phyloP scores from a whole-genome alignment of 2,888 invertebrate genomes.

The Chaitophorus viminalis region DNA sequence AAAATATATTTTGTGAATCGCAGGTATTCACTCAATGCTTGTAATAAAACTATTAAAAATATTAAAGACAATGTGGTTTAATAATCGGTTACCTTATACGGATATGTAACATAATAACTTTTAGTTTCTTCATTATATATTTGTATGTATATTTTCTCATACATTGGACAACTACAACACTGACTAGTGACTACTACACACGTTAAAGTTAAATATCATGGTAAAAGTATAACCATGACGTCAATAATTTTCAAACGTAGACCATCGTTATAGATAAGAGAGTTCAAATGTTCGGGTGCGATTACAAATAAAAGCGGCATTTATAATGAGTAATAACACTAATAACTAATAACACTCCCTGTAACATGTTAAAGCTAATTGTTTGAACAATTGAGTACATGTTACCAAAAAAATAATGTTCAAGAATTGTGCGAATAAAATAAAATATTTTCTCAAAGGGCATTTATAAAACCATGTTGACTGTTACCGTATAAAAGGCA shows the following conservation, averaged over 20 bases:
- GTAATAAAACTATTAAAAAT: too few relatives aligned
- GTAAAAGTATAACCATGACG: constrained; percentile 22
- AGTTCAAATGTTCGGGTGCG: constrained; percentile 44
- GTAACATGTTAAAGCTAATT: constrained; percentile 38
- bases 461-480: neutral
- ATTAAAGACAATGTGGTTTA: neutral
- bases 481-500: neutral
- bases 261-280: constrained; percentile 46
- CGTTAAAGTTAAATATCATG: neutral
- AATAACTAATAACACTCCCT: constrained; percentile 1
- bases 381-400: constrained; percentile 14
- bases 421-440: neutral
- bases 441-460: neutral
- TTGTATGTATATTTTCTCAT: neutral
- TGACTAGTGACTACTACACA: too few relatives aligned
- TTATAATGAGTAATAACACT: neutral
- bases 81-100: neutral
- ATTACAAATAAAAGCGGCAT: constrained; percentile 44
- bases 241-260: constrained; percentile 16
- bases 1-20: neutral
- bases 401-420: constrained; percentile 9
- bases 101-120: constrained; percentile 5
- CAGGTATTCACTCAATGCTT: neutral
- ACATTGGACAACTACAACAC: neutral
- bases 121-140: neutral